A percentile compares a stretch with the other conserved stretches of the same genome.
phyloP scores from a whole-genome alignment of 2,113 vertebrate genomes.

The Cochlearius cochlearius region DNA sequence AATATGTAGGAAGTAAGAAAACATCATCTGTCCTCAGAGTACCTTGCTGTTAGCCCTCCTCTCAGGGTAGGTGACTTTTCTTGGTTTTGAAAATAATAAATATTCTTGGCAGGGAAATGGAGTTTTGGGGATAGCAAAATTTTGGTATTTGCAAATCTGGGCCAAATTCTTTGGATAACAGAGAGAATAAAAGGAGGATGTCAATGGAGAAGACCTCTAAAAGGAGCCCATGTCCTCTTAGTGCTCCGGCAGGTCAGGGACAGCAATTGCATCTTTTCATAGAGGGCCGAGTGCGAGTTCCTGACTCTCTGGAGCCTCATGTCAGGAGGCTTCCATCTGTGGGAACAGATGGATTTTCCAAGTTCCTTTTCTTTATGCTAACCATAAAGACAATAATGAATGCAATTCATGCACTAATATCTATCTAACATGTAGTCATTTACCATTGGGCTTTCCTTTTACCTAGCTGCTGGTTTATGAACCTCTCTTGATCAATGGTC shows the following conservation, averaged over 20 bases:
- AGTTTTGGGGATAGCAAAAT: background rate
- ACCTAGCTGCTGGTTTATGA: constrained; percentile 53
- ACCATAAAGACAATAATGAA: constrained; percentile 39
- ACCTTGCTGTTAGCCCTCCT: background rate
- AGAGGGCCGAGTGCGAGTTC: background rate
- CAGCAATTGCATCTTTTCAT: background rate
- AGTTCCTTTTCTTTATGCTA: background rate
- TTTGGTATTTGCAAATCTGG: background rate
- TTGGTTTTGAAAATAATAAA: background rate
- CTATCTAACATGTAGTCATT: constrained; percentile 31
- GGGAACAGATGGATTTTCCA: background rate
- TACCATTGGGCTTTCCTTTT: constrained; percentile 49
- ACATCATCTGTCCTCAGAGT: background rate
- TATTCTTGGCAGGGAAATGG: background rate
- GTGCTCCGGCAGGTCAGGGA: background rate
- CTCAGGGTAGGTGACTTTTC: background rate
- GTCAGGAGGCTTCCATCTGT: background rate
- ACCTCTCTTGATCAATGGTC: constrained; percentile 44
- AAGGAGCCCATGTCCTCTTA: background rate
- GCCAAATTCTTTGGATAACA: background rate
- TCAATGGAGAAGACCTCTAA: background rate
- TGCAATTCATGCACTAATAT: constrained; percentile 31
- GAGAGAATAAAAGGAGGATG: background rate
- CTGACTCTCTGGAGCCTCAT: background rate
- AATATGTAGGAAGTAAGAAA: background rate